These are phyloP conservation scores for Ctenomys sociabilis DNA, from an alignment of 2,113 vertebrate genomes.

Conservation along the genomic window DNA sequence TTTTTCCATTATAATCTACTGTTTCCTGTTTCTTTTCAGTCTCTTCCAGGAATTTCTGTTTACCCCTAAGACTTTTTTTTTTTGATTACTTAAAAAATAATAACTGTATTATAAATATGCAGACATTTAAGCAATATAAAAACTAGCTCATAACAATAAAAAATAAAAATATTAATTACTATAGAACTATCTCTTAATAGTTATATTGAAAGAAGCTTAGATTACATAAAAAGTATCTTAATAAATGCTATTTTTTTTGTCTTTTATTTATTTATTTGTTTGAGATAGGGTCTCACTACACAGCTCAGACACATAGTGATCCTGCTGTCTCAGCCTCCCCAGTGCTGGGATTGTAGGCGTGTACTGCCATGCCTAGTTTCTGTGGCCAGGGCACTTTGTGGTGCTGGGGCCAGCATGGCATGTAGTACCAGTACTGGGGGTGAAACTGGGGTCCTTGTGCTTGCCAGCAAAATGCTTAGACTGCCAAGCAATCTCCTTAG, in stretches of 20 bases:
- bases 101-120: not conserved
- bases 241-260: not conserved
- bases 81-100: constrained; percentile 2
- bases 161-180: constrained; percentile 9
- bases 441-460: too few species aligned
- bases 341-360: too few species aligned
- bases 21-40: constrained; percentile 5
- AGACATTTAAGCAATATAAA: not conserved
- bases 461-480: too few species aligned
- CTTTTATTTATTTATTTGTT: too few species aligned
- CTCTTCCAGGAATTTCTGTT: not conserved
- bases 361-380: too few species aligned
- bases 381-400: too few species aligned
- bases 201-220: not conserved
- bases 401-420: too few species aligned
- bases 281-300: too few species aligned
- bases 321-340: too few species aligned
- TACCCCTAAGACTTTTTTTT: not conserved
- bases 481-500: not conserved
- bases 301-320: too few species aligned
- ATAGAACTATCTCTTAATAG: not conserved
- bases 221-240: not conserved
- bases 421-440: too few species aligned
- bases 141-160: not conserved
- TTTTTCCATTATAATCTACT: not conserved